Base-by-base conservation (phyloP, 2,888 invertebrate species). In the Bellardia bayeri region DNA sequence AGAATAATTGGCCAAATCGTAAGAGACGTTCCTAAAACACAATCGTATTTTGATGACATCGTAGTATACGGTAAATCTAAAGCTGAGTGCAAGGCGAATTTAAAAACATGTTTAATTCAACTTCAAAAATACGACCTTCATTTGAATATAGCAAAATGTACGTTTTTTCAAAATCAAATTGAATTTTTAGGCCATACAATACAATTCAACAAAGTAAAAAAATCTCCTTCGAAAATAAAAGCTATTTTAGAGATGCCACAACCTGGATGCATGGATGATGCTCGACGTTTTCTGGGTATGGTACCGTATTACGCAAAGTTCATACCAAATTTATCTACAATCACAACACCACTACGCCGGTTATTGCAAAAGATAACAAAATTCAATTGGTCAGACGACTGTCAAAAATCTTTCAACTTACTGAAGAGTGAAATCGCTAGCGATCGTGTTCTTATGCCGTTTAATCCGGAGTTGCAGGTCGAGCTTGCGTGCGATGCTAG, bases 51-150 rank as follows among this genome's bases (percentile, higher is more conserved):
- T n/a, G n/a, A n/a, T n/a, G n/a, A n/a, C n/a, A 85, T 42, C 78
- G 56, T 78, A 5, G 78, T 78, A 23, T 42, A 78, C 13, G 78
- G 78, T 1, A 13, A 49, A 14, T 56, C 66, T 13, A 11, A 16
- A 33, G 54, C 42, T 2, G 42, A 68, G 14, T 66, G 63, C 61
- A 63, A 80, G 30, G 49, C 69, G 2, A 71, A 84, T 56, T 56
- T 87, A 58, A 16, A 33, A 14, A 8, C 14, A 2, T 40, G 40
- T 49, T 68, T n/a, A n/a, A n/a, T 3, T 14, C 49, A 51, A 51
- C 42, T 71, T 13, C 16, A 82, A 49, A 81, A 74, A 64, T 78
- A 76, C 66, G 87, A 87, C 63, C 63, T 85, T 56, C 83, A 83
- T 2, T 51, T 14, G 14, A 51, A 51, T 2, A 2, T 51, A 14